phyloP scores from a whole-genome alignment of 2,888 invertebrate species.

The Sarcophaga carnaria region DNA sequence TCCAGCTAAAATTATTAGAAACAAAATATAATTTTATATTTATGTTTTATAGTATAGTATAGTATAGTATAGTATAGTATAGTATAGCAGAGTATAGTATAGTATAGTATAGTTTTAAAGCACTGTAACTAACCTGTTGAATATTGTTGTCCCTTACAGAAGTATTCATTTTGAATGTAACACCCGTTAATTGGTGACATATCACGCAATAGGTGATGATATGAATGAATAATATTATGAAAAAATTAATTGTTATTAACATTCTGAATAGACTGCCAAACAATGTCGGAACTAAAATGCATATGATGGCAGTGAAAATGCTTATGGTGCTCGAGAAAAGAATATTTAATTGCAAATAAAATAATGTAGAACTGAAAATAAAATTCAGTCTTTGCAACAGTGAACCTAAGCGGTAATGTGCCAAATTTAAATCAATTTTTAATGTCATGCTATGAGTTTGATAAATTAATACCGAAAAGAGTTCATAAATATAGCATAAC shows the following conservation, averaged over 20 bases:
- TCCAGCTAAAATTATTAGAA: constrained; percentile 27
- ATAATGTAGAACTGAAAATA: neutral
- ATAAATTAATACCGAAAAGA: neutral
- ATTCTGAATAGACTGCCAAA: neutral
- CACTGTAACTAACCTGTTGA: too few relatives aligned
- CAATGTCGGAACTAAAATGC: neutral
- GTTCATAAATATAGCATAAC: constrained; percentile 15
- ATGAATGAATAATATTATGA: constrained; percentile 12
- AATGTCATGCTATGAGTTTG: neutral
- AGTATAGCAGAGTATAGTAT: too few relatives aligned
- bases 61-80: too few relatives aligned
- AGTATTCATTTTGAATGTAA: neutral
- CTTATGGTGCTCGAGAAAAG: constrained; percentile 17
- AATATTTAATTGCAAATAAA: constrained; percentile 18
- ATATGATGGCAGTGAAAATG: neutral
- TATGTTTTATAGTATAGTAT: too few relatives aligned
- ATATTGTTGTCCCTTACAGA: too few relatives aligned
- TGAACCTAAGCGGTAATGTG: neutral
- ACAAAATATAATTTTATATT: neutral
- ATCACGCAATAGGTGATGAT: constrained; percentile 27
- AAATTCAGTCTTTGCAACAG: neutral
- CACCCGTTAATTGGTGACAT: neutral
- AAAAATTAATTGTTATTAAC: neutral
- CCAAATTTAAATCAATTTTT: neutral
- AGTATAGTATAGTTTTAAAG: too few relatives aligned